phyloP scores from a whole-genome alignment of 1,140 invertebrate genomes.

The Drosophila oshimai region DNA sequence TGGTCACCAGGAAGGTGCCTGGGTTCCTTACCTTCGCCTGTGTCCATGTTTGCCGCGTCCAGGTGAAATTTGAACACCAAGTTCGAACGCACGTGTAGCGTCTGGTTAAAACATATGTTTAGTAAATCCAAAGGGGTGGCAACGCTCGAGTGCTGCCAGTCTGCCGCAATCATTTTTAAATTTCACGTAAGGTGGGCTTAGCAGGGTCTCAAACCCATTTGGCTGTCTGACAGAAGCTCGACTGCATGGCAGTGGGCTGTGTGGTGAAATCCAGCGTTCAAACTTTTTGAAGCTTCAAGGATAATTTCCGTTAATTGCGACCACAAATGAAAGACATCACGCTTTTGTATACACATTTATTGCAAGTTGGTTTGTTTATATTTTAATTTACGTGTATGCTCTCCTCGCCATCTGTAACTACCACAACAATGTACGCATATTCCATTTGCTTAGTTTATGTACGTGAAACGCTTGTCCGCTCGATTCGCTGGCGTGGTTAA shows the following conservation, averaged over 20 bases:
- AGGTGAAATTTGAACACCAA: conserved; percentile 7
- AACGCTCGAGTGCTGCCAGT: too few relatives aligned
- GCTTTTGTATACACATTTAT: conserved; percentile 77
- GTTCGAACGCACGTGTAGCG: conserved; percentile 51
- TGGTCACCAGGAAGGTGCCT: background rate
- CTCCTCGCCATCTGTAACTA: conserved; percentile 60
- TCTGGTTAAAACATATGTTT: too few relatives aligned
- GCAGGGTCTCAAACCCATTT: too few relatives aligned
- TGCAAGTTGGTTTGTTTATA: conserved; percentile 77
- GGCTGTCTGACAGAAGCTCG: too few relatives aligned
- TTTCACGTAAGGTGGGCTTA: too few relatives aligned
- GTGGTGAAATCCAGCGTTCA: background rate
- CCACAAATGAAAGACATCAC: background rate
- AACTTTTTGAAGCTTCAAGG: too few relatives aligned
- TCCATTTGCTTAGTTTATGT: conserved; percentile 52
- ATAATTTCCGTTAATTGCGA: too few relatives aligned
- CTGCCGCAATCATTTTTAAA: too few relatives aligned
- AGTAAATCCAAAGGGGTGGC: too few relatives aligned
- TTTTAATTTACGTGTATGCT: conserved; percentile 74
- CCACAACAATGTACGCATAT: conserved; percentile 78
- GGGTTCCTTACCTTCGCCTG: conserved; percentile 44
- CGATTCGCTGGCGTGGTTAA: conserved; percentile 41
- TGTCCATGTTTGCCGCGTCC: conserved; percentile 42
- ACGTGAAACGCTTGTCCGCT: conserved; percentile 34
- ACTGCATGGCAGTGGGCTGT: too few relatives aligned